These are phyloP conservation scores for Lepus americanus DNA, from an alignment of 2,113 vertebrate species.

Conservation along the genomic window DNA sequence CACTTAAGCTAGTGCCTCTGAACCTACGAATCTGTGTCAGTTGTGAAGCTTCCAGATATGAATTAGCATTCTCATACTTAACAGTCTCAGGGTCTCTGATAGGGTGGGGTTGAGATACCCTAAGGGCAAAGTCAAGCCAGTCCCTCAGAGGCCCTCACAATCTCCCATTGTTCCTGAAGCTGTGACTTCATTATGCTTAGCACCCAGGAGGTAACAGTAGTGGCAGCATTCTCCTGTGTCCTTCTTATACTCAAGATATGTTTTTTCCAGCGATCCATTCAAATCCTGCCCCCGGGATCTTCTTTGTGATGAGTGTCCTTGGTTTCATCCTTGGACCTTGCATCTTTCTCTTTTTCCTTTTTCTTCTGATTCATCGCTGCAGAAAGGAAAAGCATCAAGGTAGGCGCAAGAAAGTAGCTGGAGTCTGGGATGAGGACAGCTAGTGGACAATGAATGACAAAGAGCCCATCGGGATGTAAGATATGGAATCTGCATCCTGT, in stretches of 20 bases:
- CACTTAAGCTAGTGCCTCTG: background rate
- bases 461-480: background rate
- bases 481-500: background rate
- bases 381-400: conserved; percentile 43
- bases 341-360: conserved; percentile 24
- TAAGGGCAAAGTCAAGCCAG: background rate
- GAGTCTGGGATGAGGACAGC: background rate
- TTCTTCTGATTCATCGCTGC: background rate
- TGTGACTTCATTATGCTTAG: conserved; percentile 61
- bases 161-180: conserved; percentile 60
- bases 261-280: background rate
- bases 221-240: background rate
- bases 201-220: background rate
- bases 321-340: conserved; percentile 20
- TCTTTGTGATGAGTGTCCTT: conserved; percentile 22
- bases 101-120: background rate
- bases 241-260: background rate
- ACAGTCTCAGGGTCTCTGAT: background rate
- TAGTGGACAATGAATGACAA: background rate
- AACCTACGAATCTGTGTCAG: background rate
- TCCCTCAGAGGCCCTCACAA: conserved; percentile 35
- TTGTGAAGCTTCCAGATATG: background rate
- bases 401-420: background rate
- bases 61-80: background rate
- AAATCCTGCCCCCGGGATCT: background rate